Conservation (phyloP, 2,797 vertebrate species). For the Hypotaenidia philippensis region DNA sequence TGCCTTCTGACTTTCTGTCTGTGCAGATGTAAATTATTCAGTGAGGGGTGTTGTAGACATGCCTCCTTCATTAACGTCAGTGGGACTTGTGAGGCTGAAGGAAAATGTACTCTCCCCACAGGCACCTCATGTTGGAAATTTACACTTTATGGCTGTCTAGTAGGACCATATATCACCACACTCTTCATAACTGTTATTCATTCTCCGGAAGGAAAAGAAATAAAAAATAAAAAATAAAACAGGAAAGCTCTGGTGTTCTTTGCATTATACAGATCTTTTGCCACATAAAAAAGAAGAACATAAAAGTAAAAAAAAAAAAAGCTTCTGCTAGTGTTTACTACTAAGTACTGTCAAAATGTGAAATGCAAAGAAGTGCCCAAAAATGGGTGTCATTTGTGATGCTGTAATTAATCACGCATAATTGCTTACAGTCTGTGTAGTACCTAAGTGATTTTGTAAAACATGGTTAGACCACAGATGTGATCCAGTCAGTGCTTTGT, state of each 20-base stretch:
- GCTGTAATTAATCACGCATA: neutral
- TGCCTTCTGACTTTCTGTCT: slow-evolving; percentile 54
- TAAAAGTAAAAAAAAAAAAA: neutral
- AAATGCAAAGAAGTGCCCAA: neutral
- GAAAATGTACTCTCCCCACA: slow-evolving; percentile 39
- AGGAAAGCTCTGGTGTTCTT: neutral
- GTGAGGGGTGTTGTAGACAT: slow-evolving; percentile 38
- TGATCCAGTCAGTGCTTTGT: neutral
- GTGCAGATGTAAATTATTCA: slow-evolving; percentile 68
- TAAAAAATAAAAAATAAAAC: too few species aligned
- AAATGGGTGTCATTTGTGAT: neutral
- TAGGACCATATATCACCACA: slow-evolving; percentile 28
- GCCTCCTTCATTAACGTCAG: slow-evolving; percentile 64
- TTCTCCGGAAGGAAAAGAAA: neutral
- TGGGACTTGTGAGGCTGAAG: slow-evolving; percentile 45
- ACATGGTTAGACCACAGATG: neutral
- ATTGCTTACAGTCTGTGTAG: neutral
- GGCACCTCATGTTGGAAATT: slow-evolving; percentile 39
- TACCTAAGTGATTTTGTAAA: slow-evolving; percentile 5
- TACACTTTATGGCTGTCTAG: slow-evolving; percentile 42
- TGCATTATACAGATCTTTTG: neutral
- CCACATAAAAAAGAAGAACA: neutral
- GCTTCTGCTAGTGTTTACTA: neutral
- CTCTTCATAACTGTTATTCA: slow-evolving; percentile 42
- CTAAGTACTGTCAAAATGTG: neutral